Percentiles rank a stretch among this genome's conserved stretches.
phyloP scores from a whole-genome alignment of 2,113 vertebrate species.

The Symphodus melops region DNA sequence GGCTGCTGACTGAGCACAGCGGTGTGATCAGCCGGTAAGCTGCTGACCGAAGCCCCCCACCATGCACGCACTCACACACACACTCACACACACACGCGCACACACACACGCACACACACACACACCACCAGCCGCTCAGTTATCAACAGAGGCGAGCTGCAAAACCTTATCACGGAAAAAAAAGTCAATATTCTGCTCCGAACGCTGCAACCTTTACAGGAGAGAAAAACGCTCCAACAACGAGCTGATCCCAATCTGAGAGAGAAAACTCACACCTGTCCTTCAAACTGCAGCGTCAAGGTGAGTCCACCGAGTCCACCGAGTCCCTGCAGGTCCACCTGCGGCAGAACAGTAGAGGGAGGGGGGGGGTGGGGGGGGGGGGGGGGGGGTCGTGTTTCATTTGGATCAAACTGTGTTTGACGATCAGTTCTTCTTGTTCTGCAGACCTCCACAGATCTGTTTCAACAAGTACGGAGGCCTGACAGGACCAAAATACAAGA shows the following conservation, averaged over 20 bases:
- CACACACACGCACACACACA: not conserved
- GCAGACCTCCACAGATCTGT: no score
- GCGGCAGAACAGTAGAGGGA: no score
- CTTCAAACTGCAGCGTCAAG: conserved; percentile 27
- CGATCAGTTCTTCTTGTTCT: no score
- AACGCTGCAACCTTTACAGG: conserved; percentile 52
- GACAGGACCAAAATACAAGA: no score
- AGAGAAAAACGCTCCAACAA: conserved; percentile 39
- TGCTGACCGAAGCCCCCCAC: conserved; percentile 53
- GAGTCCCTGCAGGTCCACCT: not conserved
- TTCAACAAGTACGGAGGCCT: no score
- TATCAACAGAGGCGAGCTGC: conserved; percentile 47
- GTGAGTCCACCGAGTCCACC: conserved; percentile 1
- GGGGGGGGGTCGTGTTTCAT: no score
- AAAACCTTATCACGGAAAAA: conserved; percentile 56
- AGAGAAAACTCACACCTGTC: conserved; percentile 7
- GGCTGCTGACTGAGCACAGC: conserved; percentile 61
- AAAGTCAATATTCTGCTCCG: conserved; percentile 53
- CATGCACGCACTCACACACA: no score
- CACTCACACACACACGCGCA: no score
- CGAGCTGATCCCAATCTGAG: conserved; percentile 38
- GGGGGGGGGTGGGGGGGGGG: no score
- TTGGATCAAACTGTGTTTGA: no score
- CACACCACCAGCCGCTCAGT: conserved; percentile 17
- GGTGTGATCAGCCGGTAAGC: conserved; percentile 47